Percentiles rank a stretch among this genome's conserved stretches.
Conservation (phyloP, 2,888 invertebrate species). For the Beris chalybata region DNA sequence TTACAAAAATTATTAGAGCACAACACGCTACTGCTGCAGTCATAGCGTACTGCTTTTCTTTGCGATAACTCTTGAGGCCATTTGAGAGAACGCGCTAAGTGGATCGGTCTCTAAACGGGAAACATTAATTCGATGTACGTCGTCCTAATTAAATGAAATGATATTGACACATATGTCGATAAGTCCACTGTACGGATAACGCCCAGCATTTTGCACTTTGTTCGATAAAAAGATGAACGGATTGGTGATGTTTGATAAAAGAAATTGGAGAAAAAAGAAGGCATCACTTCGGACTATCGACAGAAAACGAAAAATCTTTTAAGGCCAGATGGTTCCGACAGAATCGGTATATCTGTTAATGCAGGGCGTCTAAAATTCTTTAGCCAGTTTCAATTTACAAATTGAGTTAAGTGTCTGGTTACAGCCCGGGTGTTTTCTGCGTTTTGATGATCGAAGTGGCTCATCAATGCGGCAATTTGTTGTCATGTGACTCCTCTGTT, state of each 20-base stretch:
- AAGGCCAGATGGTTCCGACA: conserved; percentile 28
- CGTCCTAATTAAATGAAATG: conserved; percentile 28
- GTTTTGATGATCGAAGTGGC: no score
- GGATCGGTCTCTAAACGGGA: conserved; percentile 25
- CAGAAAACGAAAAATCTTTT: conserved; percentile 1
- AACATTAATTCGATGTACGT: conserved; percentile 18
- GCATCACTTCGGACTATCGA: not conserved
- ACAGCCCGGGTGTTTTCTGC: conserved; percentile 9
- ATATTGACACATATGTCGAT: conserved; percentile 41
- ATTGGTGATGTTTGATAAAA: not conserved
- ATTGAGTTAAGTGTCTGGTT: conserved; percentile 36
- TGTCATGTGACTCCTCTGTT: conserved; percentile 32
- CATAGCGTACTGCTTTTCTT: conserved; percentile 10
- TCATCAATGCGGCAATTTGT: conserved; percentile 29
- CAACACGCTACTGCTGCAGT: conserved; percentile 19
- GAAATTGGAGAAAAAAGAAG: not conserved
- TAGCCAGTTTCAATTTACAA: conserved; percentile 32
- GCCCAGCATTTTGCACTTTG: conserved; percentile 35
- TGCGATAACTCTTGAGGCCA: conserved; percentile 25
- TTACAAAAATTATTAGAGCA: conserved; percentile 27
- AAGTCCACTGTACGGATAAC: conserved; percentile 27
- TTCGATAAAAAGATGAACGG: not conserved
- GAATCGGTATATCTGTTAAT: conserved; percentile 34
- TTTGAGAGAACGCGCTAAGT: conserved; percentile 28
- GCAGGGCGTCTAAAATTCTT: conserved; percentile 36